Conservation (phyloP, 2,888 invertebrate genomes). For the Ectemnius cavifrons region DNA sequence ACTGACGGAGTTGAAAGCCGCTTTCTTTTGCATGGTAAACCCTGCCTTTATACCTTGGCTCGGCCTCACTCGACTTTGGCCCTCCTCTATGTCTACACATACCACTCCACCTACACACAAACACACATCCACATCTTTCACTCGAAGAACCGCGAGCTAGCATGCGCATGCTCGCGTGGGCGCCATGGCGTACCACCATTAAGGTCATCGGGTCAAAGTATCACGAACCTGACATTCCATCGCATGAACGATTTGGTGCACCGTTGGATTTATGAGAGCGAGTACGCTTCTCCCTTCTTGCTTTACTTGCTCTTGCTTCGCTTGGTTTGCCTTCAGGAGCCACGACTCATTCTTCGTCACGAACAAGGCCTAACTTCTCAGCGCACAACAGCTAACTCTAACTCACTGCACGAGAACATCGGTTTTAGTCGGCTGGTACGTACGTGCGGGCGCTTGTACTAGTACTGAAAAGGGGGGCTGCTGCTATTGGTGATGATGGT, state of each 20-base stretch:
- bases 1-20: constrained; percentile 19
- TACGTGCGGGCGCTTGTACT: too few relatives aligned
- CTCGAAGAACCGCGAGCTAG: not conserved
- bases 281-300: not conserved
- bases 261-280: constrained; percentile 29
- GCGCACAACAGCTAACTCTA: too few relatives aligned
- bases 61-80: not conserved
- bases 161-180: constrained; percentile 35
- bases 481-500: too few relatives aligned
- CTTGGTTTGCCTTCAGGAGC: not conserved
- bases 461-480: too few relatives aligned
- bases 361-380: not conserved
- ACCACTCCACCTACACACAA: too few relatives aligned
- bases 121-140: too few relatives aligned
- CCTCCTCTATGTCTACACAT: constrained; percentile 2
- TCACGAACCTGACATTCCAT: constrained; percentile 47
- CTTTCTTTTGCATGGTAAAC: constrained; percentile 33
- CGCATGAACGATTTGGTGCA: constrained; percentile 45
- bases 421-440: not conserved
- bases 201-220: constrained; percentile 52
- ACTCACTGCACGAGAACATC: too few relatives aligned
- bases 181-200: constrained; percentile 43
- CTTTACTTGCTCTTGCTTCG: not conserved
- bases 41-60: constrained; percentile 3
- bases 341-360: not conserved